These are phyloP conservation scores for Eulemur macaco DNA, from an alignment of 2,113 vertebrate species.

Conservation along the genomic window DNA sequence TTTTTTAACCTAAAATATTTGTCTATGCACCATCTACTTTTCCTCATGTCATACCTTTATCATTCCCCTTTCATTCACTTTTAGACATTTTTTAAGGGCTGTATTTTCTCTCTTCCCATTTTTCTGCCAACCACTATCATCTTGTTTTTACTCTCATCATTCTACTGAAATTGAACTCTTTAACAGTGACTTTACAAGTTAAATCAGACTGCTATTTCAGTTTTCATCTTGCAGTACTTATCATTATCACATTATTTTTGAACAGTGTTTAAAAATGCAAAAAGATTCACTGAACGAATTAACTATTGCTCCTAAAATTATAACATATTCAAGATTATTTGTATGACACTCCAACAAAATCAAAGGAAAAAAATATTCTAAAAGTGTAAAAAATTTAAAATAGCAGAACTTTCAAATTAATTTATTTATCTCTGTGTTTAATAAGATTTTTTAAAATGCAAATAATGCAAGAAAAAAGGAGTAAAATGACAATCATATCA, in stretches of 20 bases:
- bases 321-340: background rate
- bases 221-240: background rate
- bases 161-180: background rate
- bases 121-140: background rate
- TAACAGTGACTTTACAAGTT: background rate
- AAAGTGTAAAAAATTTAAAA: background rate
- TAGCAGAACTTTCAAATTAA: background rate
- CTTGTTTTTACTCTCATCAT: background rate
- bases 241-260: background rate
- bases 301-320: background rate
- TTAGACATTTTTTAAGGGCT: background rate
- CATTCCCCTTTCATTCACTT: background rate
- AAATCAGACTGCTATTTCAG: background rate
- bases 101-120: background rate
- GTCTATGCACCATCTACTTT: background rate
- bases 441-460: background rate
- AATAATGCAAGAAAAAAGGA: background rate
- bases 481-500: background rate
- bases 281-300: background rate
- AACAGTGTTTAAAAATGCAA: background rate
- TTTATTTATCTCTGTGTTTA: background rate
- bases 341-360: background rate
- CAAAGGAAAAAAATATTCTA: background rate
- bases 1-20: background rate
- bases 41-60: background rate